phyloP scores from a whole-genome alignment of 2,888 invertebrate species.

The Sarcophaga subvicina region DNA sequence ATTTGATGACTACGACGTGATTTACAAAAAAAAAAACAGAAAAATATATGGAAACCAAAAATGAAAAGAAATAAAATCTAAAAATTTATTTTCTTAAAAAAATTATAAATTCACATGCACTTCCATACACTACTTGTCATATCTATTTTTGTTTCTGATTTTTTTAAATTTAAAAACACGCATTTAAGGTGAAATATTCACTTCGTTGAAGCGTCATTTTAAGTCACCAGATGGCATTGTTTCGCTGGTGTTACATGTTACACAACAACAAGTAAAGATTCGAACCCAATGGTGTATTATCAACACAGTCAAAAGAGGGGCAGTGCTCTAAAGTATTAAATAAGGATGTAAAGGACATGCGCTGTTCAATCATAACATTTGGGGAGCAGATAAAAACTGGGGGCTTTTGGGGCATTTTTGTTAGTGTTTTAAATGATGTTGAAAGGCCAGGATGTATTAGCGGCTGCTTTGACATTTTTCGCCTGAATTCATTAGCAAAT shows the following conservation, averaged over 20 bases:
- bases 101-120: conserved; percentile 23
- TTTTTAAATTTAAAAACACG: not conserved
- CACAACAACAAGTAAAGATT: conserved; percentile 46
- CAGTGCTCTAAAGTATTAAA: conserved; percentile 47
- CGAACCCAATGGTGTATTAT: conserved; percentile 54
- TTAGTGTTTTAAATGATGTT: conserved; percentile 60
- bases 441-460: conserved; percentile 48
- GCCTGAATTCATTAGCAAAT: not conserved
- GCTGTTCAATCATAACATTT: conserved; percentile 14
- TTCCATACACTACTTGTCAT: not conserved
- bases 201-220: not conserved
- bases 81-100: conserved; percentile 30
- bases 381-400: conserved; percentile 47
- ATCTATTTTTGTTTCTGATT: not conserved
- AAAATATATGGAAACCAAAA: not conserved
- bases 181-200: conserved; percentile 34
- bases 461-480: conserved; percentile 37
- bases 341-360: conserved; percentile 60
- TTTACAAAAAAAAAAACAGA: not conserved
- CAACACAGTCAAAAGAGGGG: conserved; percentile 39
- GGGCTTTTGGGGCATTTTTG: conserved; percentile 48
- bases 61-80: conserved; percentile 6
- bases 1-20: conserved; percentile 59
- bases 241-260: not conserved
- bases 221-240: conserved; percentile 59